Base-by-base conservation (phyloP, 2,113 vertebrate species). In the Cottus gobio region DNA sequence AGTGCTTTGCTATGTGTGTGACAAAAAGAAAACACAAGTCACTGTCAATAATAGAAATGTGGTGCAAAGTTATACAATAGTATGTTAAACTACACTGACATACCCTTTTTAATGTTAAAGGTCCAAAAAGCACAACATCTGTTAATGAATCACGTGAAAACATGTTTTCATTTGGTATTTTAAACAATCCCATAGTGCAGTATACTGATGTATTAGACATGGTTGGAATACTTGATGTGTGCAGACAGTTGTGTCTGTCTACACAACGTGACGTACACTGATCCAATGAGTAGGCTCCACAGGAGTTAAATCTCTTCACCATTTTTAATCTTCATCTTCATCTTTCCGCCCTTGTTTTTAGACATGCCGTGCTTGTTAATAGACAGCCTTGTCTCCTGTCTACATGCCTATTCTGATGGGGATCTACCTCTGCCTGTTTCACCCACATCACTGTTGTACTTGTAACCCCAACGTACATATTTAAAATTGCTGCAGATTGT, bases 401-500 rank as follows among this genome's bases (percentile, higher is more conserved):
- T 60, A 1, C 60, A 44, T 50, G 57, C 37, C 46, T 24, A 3
- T 7, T 8, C 70, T 66, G 71, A 77, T 82, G 64, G 50, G 50
- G 28, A 85, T 82, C 79, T 63, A 8, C 65, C 2, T 18, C 52
- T 39, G 26, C 22, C 15, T 50, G 18, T 79, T 28, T 69, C 50
- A 50, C 61, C 8, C 8, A 5, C 34, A 62, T 71, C 52, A 54
- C 36, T 52, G 71, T 20, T 39, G 5, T 22, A 15, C 60, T 20
- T 34, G 15, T 62, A 26, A 60, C 68, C 36, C 12, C 16, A 30
- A 1, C 13, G 8, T 16, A 46, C 67, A 73, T 82, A 56, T 54
- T 82, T 79, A 8, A 64, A 69, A 62, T 68, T 6, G 22, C 37
- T 65, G 22, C 57, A 20, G 36, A 57, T 79, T 44, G 50, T 76